phyloP scores from a whole-genome alignment of 2,888 invertebrate species.

The Noctua pronuba region DNA sequence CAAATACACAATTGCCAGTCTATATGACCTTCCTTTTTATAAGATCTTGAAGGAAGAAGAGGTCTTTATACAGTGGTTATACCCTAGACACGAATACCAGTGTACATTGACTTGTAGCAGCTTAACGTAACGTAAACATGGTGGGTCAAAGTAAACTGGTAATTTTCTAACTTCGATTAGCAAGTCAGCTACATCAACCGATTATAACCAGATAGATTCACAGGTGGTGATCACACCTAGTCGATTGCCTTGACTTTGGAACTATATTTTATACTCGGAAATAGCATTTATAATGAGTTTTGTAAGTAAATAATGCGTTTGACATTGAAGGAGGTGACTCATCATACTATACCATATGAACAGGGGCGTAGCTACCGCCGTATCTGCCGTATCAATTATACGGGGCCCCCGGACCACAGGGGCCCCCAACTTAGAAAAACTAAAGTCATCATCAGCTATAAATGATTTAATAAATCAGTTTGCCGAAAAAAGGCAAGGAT shows the following conservation, averaged over 20 bases:
- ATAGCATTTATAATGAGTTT: neutral
- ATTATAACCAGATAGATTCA: constrained; percentile 14
- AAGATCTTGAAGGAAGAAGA: neutral
- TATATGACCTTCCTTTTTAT: neutral
- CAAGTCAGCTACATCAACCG: constrained; percentile 10
- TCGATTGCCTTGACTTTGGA: constrained; percentile 36
- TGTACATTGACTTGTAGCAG: neutral
- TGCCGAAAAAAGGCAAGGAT: too few species aligned
- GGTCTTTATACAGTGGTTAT: neutral
- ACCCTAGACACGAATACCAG: neutral
- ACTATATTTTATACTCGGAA: neutral
- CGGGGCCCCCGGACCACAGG: too few species aligned
- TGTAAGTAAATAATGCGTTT: neutral
- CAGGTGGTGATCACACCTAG: neutral
- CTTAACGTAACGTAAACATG: neutral
- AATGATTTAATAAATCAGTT: too few species aligned
- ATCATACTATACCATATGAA: neutral
- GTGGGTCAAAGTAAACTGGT: neutral
- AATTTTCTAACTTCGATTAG: neutral
- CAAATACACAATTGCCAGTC: neutral
- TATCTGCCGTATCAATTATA: too few species aligned
- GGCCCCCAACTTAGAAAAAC: too few species aligned
- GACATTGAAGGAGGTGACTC: neutral
- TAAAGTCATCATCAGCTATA: too few species aligned
- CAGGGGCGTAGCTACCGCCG: too few species aligned